A percentile compares a stretch with the other conserved stretches of the same genome.
phyloP scores from a whole-genome alignment of 2,888 invertebrate genomes.

The Trachelus troglodyta region DNA sequence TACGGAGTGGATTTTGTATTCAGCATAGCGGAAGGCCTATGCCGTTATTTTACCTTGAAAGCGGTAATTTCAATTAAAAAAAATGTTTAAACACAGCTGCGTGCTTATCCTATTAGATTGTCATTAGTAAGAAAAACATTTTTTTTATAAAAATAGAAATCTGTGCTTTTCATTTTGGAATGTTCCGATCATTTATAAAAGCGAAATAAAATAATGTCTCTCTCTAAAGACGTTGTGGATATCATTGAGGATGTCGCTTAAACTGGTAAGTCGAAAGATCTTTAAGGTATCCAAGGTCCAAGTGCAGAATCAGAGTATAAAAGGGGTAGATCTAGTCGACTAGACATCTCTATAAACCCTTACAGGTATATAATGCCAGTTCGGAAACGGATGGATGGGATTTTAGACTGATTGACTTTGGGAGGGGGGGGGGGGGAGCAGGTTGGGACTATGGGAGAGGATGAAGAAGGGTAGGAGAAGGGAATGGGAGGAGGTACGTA shows the following conservation, averaged over 20 bases:
- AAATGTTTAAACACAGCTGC: not conserved
- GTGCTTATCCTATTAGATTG: not conserved
- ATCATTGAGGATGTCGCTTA: not conserved
- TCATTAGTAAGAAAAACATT: not conserved
- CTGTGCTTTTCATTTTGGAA: not conserved
- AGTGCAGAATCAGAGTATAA: not conserved
- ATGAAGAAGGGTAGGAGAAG: conserved; percentile 21
- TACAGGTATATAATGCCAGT: not conserved
- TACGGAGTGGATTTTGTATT: not conserved
- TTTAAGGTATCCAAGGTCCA: not conserved
- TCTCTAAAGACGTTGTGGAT: not conserved
- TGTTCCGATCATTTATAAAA: not conserved
- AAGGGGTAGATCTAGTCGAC: not conserved
- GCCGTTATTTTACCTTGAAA: not conserved
- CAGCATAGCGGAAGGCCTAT: not conserved
- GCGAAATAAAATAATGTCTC: not conserved
- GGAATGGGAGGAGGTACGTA: conserved; percentile 48
- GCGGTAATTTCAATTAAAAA: not conserved
- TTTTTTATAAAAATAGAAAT: not conserved
- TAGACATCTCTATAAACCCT: not conserved
- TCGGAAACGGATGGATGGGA: conserved; percentile 21
- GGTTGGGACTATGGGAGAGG: conserved; percentile 12
- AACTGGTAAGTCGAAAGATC: not conserved
- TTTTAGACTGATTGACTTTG: conserved; percentile 19
- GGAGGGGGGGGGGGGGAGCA: conserved; percentile 12